Evolutionary conservation across 2,888 invertebrate genomes (phyloP), one percentile per base, ranked within the genome.

Genomic region (Cheilosia soror): DNA sequence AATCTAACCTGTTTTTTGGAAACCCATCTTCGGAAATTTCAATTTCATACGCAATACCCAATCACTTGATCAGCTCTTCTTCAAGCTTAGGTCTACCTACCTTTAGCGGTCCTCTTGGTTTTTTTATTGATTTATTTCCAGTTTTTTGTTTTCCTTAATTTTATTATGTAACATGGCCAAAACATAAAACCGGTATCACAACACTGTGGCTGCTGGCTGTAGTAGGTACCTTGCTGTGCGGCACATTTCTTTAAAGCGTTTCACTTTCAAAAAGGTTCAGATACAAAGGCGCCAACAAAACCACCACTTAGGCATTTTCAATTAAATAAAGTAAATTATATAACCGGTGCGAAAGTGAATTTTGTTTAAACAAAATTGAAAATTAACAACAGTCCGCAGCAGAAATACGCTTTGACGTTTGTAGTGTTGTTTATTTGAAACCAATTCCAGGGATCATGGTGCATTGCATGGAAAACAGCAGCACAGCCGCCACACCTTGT

Each of bases 171-270:
- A 84, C 66, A 49, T 62, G 63, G 15, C 80, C 75, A 84, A 84
- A 80, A 79, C 68, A 80, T 57, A 72, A 80, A 80, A 84, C 84
- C 75, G 71, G 84, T 84, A 84, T 51, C 63, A 20, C 51, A 57
- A 33, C 57, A 11, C 20, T 9, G n/a, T 60, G 9, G 13, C 9
- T 33, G 44, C 11, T 29, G 7, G 31, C 31, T n/a, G 51, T n/a
- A n/a, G n/a, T n/a, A n/a, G n/a, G n/a, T 33, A 3, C 33, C 33
- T 13, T 47, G 65, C 33, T 72, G 68, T 33, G 73, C 60, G 69
- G 65, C 65, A 69, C 63, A 65, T 75, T 79, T 79, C 69, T 73
- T 84, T 65, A 55, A n/a, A 69, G 20, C 71, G 62, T 84, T 84
- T 84, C 42, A 84, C 84, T 84, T 80, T 84, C 84, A 53, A 80